Conservation (phyloP, 2,797 vertebrate genomes). For the Platyrinchus mystaceus region DNA sequence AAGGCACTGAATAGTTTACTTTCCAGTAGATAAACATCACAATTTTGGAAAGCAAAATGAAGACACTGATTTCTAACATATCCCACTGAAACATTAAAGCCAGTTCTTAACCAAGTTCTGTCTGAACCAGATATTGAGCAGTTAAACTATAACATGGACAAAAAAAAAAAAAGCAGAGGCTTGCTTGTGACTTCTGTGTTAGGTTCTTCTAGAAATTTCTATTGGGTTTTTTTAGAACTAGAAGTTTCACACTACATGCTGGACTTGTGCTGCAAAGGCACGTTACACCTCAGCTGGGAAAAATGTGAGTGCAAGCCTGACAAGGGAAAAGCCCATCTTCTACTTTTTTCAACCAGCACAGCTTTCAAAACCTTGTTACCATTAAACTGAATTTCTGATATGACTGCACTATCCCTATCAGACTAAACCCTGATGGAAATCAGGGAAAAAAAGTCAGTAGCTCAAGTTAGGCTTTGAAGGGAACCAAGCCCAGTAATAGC, state of each 20-base stretch:
- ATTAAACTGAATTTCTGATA: background rate
- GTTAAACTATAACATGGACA: background rate
- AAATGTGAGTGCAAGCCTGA: background rate
- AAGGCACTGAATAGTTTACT: background rate
- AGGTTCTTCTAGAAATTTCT: background rate
- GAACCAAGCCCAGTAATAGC: background rate
- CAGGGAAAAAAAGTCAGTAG: background rate
- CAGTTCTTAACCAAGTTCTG: background rate
- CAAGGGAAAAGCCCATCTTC: background rate
- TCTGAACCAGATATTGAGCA: background rate
- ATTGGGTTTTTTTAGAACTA: rapidly evolving
- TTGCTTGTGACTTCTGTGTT: background rate
- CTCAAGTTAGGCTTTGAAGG: background rate
- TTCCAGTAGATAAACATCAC: background rate
- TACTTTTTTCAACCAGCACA: background rate
- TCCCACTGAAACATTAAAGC: background rate
- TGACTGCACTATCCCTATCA: rapidly evolving
- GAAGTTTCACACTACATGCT: background rate
- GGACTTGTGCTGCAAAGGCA: background rate
- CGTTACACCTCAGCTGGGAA: rapidly evolving
- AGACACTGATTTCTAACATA: background rate
- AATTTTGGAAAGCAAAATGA: background rate
- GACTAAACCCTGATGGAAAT: background rate
- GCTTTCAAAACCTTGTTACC: background rate
- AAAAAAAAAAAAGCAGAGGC: background rate